A percentile compares a stretch with the other conserved stretches of the same genome.
These are phyloP conservation scores for Sebastes goodei DNA, from an alignment of 2,797 vertebrate genomes.

Conservation along the genomic window DNA sequence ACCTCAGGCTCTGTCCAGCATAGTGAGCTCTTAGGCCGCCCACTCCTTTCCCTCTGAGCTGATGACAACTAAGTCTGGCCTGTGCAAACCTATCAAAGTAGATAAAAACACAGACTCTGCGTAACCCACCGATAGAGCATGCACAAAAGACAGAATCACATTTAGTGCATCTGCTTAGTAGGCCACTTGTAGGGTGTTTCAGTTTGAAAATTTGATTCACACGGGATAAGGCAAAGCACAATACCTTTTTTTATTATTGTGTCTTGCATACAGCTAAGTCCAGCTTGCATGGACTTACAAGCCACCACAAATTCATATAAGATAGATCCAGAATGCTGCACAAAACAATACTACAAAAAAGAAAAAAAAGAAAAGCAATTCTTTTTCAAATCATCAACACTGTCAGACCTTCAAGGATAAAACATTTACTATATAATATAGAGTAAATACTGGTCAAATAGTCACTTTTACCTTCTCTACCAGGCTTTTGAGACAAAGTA, in stretches of 20 bases:
- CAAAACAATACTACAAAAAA: background rate
- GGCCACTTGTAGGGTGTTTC: background rate
- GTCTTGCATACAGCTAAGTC: background rate
- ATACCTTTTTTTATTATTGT: background rate
- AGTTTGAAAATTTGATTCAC: background rate
- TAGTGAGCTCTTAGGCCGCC: constrained; percentile 50
- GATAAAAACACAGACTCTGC: constrained; percentile 46
- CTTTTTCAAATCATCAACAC: background rate
- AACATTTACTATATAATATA: background rate
- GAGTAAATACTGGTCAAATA: background rate
- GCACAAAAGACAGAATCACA: constrained; percentile 16
- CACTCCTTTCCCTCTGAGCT: constrained; percentile 65
- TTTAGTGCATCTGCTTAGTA: background rate
- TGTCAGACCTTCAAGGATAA: background rate
- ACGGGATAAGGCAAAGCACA: constrained; percentile 1
- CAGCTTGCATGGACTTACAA: background rate
- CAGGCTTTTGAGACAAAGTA: background rate
- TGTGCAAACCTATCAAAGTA: constrained; percentile 32
- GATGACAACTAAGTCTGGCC: constrained; percentile 63
- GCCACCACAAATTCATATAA: background rate
- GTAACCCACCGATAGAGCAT: constrained; percentile 19
- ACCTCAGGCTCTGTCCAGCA: constrained; percentile 37
- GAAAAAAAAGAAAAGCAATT: background rate
- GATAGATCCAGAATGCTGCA: background rate
- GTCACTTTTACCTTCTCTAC: background rate